These are phyloP conservation scores for Peromyscus californicus DNA, from an alignment of 2,113 vertebrate species.

Conservation along the genomic window DNA sequence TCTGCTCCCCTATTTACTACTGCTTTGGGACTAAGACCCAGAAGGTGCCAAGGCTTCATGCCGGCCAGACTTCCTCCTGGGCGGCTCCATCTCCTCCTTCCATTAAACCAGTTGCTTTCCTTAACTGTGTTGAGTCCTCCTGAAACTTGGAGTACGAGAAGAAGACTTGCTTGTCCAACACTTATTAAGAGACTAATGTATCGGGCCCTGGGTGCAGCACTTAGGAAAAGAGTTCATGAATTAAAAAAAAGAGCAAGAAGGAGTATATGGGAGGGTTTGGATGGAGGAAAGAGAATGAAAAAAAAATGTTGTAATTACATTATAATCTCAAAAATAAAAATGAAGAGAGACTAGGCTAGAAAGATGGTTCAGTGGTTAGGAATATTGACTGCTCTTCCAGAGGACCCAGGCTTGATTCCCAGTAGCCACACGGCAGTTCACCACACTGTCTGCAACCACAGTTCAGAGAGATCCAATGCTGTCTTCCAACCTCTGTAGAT, in stretches of 20 bases:
- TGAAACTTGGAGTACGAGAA: not conserved
- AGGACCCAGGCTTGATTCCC: not conserved
- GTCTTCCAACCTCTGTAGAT: not conserved
- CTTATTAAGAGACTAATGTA: not conserved
- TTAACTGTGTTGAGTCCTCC: not conserved
- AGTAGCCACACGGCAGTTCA: not conserved
- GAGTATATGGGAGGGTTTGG: too few species aligned
- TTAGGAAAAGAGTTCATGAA: not conserved
- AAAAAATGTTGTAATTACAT: not conserved
- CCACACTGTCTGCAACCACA: not conserved
- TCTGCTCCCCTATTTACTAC: not conserved
- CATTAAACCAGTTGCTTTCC: not conserved
- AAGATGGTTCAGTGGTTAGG: not conserved
- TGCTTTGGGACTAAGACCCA: not conserved
- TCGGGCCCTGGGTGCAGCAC: not conserved
- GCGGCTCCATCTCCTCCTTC: not conserved
- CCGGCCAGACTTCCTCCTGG: not conserved
- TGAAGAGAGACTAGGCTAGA: not conserved
- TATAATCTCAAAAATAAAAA: not conserved
- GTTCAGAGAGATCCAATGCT: not conserved
- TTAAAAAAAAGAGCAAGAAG: not conserved
- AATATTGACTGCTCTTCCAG: not conserved
- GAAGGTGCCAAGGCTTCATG: not conserved
- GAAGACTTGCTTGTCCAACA: not conserved
- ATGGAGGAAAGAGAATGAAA: not conserved